These are phyloP conservation scores for Ridgeia piscesae DNA, from an alignment of 1,140 invertebrate genomes.

Conservation along the genomic window DNA sequence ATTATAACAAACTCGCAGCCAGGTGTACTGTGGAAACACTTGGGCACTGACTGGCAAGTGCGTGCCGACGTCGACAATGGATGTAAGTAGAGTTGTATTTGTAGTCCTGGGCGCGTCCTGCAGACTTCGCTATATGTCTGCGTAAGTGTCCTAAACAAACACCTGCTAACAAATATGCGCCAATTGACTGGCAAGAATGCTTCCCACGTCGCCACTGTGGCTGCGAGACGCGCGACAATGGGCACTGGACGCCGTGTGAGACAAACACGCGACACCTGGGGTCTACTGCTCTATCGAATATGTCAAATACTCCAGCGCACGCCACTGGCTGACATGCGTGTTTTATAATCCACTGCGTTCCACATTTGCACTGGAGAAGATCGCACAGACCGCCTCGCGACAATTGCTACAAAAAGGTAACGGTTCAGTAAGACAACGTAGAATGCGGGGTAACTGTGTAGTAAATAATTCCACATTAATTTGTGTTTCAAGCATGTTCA, in stretches of 20 bases:
- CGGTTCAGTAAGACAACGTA: not conserved
- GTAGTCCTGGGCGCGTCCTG: not conserved
- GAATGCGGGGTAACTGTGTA: not conserved
- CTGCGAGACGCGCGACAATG: not conserved
- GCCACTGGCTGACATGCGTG: not conserved
- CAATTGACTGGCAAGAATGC: not conserved
- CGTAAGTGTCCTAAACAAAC: not conserved
- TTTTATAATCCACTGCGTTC: not conserved
- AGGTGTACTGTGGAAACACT: not conserved
- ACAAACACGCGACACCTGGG: not conserved
- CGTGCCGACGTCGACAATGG: not conserved
- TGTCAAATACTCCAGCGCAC: not conserved
- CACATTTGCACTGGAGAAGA: not conserved
- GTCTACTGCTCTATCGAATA: not conserved
- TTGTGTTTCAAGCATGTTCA: not conserved
- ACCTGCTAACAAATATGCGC: not conserved
- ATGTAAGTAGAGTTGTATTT: not conserved
- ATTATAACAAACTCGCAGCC: not conserved
- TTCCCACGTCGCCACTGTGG: not conserved
- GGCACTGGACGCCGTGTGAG: not conserved
- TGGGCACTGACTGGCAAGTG: not conserved
- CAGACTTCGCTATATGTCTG: not conserved
- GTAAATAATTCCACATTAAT: not conserved
- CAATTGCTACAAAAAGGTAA: not conserved
- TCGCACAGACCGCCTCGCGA: not conserved